Evolutionary conservation across 1,140 invertebrate genomes (phyloP), one percentile per base, ranked within the genome.

Genomic region (Pogonomyrmex barbatus): DNA sequence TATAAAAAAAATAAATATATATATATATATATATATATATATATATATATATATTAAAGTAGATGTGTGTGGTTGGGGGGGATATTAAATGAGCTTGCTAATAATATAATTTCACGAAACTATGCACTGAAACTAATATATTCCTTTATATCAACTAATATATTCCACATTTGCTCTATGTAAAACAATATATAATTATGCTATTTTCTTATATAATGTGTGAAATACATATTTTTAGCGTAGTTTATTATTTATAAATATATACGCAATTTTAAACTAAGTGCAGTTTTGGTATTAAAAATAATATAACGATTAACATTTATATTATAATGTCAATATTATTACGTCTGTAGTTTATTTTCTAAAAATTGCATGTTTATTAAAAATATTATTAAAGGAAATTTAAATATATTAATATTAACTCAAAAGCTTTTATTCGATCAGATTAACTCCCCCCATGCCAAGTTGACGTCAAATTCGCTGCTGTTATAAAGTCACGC

Each of bases 321-420:
- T 4, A 8, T 58, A 30, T 60, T 60, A 39, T 14, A 6, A 14
- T 36, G 14, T 10, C n/a, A 10, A 60, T 24, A 14, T n/a, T 3
- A 52, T 73, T 73, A 54, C n/a, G 30, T 30, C 14, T 36, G n/a
- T 39, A 33, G 8, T 36, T 71, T 14, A 56, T 56, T 75, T 75
- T 54, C 12, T 17, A n/a, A 50, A 2, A 10, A 5, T 5, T 4
- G 4, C n/a, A 4, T 14, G 5, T 56, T 17, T n/a, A 33, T 73
- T 73, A 39, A 71, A 71, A 9, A 54, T n/a, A 39, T 54, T 54
- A n/a, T 24, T 24, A 24, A 24, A 24, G 39, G 52, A 24, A 56
- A 71, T 42, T 50, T 68, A 6, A 68, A 68, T 50, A 68, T 33
- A 68, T 33, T 50, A 36, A 14, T 14, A 9, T 50, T 52, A 47